Base-by-base conservation (phyloP, 1,140 invertebrate genomes). In the Cotesia vestalis region DNA sequence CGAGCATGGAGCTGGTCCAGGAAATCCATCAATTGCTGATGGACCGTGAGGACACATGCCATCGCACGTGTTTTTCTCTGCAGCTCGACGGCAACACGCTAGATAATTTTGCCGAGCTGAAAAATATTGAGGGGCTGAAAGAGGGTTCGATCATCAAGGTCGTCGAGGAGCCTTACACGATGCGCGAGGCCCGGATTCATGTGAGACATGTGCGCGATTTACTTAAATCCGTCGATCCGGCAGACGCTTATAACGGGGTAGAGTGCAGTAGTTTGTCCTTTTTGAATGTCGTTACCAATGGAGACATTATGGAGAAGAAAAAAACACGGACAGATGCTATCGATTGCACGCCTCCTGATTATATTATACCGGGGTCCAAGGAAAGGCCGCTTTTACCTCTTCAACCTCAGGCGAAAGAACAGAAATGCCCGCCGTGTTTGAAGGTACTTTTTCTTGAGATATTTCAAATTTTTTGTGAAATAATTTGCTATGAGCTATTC, bases 21-120 rank as follows among this genome's bases (percentile, higher is more conserved):
- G 98, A 99, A 89, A 98, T 99, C 64, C 97, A 99, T 84, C 97
- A 99, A 86, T 88, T 99, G 63, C 87, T 99, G 6, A 98, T 99
- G 95, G 98, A 99, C 83, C 89, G 97, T 40, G 97, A 99, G 85
- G 97, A 99, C 81, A 98, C 97, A 0, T 99, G 98, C 81, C 97
- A 98, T 80, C 89, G 97, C 34, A 99, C 98, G 1, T 99, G 98
- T 83, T 99, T 99, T 84, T 98, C 97, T 0, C 89, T 99, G 6
- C 96, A 99, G 87, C 86, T 99, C 4, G 96, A 98, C 80, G 95
- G 95, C 8, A 92, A 93, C 63, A 97, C 95, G 3, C 87, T 99
- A 55, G 98, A 99, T 83, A 98, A 99, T 85, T 99, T 99, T 89
- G 95, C 96, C 8, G 98, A 99, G 86, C 85, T 99, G 34, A 99